Base-by-base conservation (phyloP, 2,888 invertebrate genomes). In the Neria commutata region DNA sequence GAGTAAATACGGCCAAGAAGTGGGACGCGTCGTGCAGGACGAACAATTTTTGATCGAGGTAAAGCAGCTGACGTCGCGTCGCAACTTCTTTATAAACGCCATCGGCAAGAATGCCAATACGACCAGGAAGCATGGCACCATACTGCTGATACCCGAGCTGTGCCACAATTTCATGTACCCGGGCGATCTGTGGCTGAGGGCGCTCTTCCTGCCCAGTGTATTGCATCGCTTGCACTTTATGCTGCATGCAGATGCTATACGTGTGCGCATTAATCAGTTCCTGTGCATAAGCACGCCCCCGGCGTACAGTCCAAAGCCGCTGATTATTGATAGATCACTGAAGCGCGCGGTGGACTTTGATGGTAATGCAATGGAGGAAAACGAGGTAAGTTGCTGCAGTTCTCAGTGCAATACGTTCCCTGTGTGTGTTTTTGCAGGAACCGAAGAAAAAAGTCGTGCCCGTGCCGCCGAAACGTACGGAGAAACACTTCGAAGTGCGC, bases 71-170 rank as follows among this genome's bases (percentile, higher is more conserved):
- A 78, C 80, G 1, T 67, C 73, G 25, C 74, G 77, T 62, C 67
- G 67, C 10, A 85, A 84, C 53, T 75, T 75, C 52, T 76, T 81
- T 49, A 65, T 78, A 2, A 74, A 77, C 59, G 70, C 78, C n/a
- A 63, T 65, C 2, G 64, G 65, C 0, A 78, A 62, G 72, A 73
- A 54, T 17, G 75, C 76, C 6, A 81, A 61, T 79, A 81, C 57
- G 10, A 68, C 54, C 61, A 81, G 79, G 34, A 52, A 66, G 0
- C 64, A 68, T 1, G 87, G 66, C 73, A 79, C 60, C 0, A 89
- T 92, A 67, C 85, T 90, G 58, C 85, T 98, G 46, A 86, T 98
- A 11, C 95, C 98, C 0, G 98, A 99, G 81, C 84, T 95, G 64
- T 93, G 95, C 74, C 86, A 88, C 24, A 87, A 86, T 71, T 88